Percentiles rank a stretch among this genome's conserved stretches.
Conservation (phyloP, 2,888 invertebrate genomes). For the Hirtodrosophila duncani region DNA sequence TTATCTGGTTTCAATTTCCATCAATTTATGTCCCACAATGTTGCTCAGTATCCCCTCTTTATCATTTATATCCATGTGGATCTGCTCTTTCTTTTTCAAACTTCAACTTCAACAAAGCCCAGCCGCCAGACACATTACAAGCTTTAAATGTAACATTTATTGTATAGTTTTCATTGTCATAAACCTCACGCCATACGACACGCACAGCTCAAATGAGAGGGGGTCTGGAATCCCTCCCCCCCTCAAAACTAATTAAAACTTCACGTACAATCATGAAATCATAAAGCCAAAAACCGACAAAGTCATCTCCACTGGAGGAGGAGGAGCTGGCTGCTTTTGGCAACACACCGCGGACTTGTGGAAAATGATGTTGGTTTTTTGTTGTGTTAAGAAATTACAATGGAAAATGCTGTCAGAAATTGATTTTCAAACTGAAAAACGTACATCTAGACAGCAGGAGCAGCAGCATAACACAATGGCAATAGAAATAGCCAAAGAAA, state of each 20-base stretch:
- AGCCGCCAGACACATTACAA: slow-evolving; percentile 41
- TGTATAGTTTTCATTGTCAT: not conserved
- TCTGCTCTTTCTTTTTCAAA: slow-evolving; percentile 2
- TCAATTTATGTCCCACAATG: no score
- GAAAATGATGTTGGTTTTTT: slow-evolving; percentile 4
- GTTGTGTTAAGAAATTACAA: slow-evolving; percentile 37
- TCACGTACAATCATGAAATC: slow-evolving; percentile 8
- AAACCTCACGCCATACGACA: slow-evolving; percentile 14
- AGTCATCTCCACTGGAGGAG: slow-evolving; percentile 30
- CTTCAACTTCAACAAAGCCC: slow-evolving; percentile 9
- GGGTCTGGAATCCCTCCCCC: not conserved
- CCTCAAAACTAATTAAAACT: slow-evolving; percentile 38
- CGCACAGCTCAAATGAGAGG: no score
- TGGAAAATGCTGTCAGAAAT: slow-evolving; percentile 56
- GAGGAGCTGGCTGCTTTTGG: no score
- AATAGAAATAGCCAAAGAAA: slow-evolving; percentile 10
- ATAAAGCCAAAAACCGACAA: slow-evolving; percentile 20
- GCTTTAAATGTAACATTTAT: slow-evolving; percentile 35
- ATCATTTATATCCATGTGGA: slow-evolving; percentile 3
- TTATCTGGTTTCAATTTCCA: no score
- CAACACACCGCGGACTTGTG: slow-evolving; percentile 31
- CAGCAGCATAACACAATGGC: slow-evolving; percentile 33
- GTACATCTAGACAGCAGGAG: slow-evolving; percentile 32
- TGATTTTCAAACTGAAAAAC: slow-evolving; percentile 55
- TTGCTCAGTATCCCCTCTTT: no score